Base-by-base conservation (phyloP, 2,113 vertebrate species). In the Megalops atlanticus region DNA sequence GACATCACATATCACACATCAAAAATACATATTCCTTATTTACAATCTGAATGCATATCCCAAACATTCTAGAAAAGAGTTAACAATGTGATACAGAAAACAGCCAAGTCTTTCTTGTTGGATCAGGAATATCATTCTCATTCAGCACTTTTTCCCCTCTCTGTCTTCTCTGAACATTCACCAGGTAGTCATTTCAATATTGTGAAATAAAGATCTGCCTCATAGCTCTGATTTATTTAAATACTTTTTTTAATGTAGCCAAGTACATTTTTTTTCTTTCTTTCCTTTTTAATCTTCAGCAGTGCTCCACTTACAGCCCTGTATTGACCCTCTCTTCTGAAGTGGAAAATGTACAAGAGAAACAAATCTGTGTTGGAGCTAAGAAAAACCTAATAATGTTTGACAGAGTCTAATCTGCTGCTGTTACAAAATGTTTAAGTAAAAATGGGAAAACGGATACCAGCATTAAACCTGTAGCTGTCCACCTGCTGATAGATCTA, bases 311-410 rank as follows among this genome's bases (percentile, higher is more conserved):
- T 75, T 83, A 58, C 76, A 84, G 76, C 68, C 84, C 11, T 12
- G 52, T 86, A 88, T 88, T 87, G 86, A 87, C 87, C 84, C 80
- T 72, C 49, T 87, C 83, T 84, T 73, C 68, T 85, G 81, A 84
- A 84, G 87, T 83, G 87, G 84, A 88, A 88, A 85, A 86, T 80
- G 81, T 83, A 84, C 81, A 85, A 85, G 84, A 85, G 79, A 88
- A 88, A 85, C 86, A 79, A 84, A 84, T 86, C 82, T 80, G 80
- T 80, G 72, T 69, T 71, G 58, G 71, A 27, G 77, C 79, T 75
- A 76, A 76, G 68, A 77, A 54, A 76, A 81, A 78, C 49, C 78
- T 85, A 87, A 86, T 79, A 72, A 78, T 80, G 82, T 85, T 85
- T 85, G 86, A 85, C 86, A 86, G 84, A 76, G 81, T 78, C 82